Base-by-base conservation (phyloP, 2,113 vertebrate genomes). In the Heliornis fulica region DNA sequence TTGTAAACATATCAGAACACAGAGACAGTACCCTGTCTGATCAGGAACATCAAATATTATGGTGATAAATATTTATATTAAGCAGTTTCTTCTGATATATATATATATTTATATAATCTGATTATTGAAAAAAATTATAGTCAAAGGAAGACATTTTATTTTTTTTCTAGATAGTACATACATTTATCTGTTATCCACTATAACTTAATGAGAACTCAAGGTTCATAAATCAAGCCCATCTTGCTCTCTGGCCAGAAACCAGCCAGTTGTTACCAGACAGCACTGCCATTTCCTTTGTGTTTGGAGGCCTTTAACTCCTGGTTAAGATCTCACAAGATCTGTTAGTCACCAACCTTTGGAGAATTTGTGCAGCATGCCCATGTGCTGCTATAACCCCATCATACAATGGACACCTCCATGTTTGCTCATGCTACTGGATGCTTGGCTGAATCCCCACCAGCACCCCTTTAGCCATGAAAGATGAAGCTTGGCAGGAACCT, bases 361-460 rank as follows among this genome's bases (percentile, higher is more conserved):
- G 57, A 28, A 50, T 72, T 40, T 68, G 15, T 48, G 20, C 65
- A 75, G 46, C 1, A 1, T 28, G 38, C 66, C 29, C 3, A 1
- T 17, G 38, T 7, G 31, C 17, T 0, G 0, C 7, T 10, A n/a
- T 10, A 56, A 60, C 22, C 4, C 31, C 32, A 12, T n/a, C n/a
- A 29, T 20, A 29, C 43, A 18, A 14, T 0, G 0, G 38, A 10
- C 7, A 40, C 12, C 61, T 75, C 34, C 6, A 7, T 53, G 51
- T 17, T 21, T 31, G 8, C 46, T 29, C 12, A 3, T 17, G 10
- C 14, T 45, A 16, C 34, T 48, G 22, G 38, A 28, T 64, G 14
- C 18, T 38, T 51, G 56, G 25, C 38, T 76, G 32, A 76, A 38
- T 69, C 29, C n/a, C 5, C 26, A 63, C 8, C 51, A 83, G 32